phyloP scores from a whole-genome alignment of 2,888 invertebrate species.

The Leucania comma region DNA sequence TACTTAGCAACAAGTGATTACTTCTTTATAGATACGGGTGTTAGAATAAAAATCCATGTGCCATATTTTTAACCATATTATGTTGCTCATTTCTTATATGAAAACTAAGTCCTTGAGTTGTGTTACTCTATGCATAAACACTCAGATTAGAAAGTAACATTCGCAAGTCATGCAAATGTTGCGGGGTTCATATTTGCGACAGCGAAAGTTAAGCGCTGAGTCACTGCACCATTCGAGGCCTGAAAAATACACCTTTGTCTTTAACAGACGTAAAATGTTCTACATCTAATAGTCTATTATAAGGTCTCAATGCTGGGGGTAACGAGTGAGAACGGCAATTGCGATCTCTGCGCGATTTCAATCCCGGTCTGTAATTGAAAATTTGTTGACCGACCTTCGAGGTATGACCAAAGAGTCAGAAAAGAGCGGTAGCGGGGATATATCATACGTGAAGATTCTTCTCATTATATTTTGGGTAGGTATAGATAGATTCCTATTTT shows the following conservation, averaged over 20 bases:
- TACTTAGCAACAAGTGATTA: too few species aligned
- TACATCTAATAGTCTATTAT: slow-evolving; percentile 12
- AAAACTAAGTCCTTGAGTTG: not conserved
- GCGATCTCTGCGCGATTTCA: slow-evolving; percentile 49
- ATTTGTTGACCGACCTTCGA: slow-evolving; percentile 52
- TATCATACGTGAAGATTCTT: not conserved
- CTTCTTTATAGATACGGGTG: too few species aligned
- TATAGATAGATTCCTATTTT: not conserved
- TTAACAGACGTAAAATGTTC: slow-evolving; percentile 11
- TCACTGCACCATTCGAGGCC: slow-evolving; percentile 34
- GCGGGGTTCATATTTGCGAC: slow-evolving; percentile 5
- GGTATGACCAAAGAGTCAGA: not conserved
- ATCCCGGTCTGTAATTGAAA: slow-evolving; percentile 53
- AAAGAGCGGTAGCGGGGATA: slow-evolving; percentile 1
- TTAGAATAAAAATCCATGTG: not conserved
- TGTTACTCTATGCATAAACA: slow-evolving; percentile 13
- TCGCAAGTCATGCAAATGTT: slow-evolving; percentile 43
- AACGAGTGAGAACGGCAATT: slow-evolving; percentile 37
- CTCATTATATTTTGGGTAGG: not conserved
- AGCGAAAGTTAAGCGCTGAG: slow-evolving; percentile 15
- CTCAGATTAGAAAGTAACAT: slow-evolving; percentile 25
- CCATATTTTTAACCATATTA: not conserved
- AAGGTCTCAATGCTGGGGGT: slow-evolving; percentile 21
- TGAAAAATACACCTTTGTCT: slow-evolving; percentile 15
- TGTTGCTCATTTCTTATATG: not conserved